These are phyloP conservation scores for Polydrusus tereticollis DNA, from an alignment of 2,888 invertebrate species.

Conservation along the genomic window DNA sequence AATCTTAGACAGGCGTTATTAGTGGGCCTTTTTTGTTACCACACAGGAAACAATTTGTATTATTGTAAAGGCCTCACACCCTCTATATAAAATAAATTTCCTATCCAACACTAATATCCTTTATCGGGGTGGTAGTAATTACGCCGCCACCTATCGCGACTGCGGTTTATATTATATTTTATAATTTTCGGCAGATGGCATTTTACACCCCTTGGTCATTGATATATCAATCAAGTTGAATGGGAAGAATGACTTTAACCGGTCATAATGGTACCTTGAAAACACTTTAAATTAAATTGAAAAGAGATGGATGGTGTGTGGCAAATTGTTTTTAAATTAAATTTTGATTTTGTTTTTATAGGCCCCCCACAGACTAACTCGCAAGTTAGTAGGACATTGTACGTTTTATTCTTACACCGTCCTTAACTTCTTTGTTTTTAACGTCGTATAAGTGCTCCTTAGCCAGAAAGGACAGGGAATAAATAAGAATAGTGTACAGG, in stretches of 20 bases:
- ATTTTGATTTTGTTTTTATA: constrained; percentile 4
- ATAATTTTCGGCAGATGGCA: constrained; percentile 51
- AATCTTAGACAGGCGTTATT: constrained; percentile 29
- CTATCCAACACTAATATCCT: constrained; percentile 48
- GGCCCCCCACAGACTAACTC: background rate
- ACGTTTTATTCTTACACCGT: no score
- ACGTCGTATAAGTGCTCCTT: no score
- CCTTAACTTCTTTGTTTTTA: no score
- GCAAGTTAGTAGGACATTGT: no score
- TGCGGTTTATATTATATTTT: constrained; percentile 53
- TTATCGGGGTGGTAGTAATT: constrained; percentile 49
- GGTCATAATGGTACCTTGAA: constrained; percentile 13
- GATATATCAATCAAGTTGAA: constrained; percentile 55
- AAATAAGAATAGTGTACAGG: no score
- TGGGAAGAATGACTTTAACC: constrained; percentile 37
- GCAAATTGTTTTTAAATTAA: constrained; percentile 5
- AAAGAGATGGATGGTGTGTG: constrained; percentile 7
- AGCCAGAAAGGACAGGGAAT: no score
- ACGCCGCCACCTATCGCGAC: constrained; percentile 46
- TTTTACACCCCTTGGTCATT: constrained; percentile 51
- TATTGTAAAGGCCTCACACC: constrained; percentile 48
- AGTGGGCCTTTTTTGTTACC: constrained; percentile 44
- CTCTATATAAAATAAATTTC: constrained; percentile 54
- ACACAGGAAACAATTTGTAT: constrained; percentile 56
- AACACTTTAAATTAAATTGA: constrained; percentile 18